Base-by-base conservation (phyloP, 2,797 vertebrate species). In the Melanotaenia maccullochi region DNA sequence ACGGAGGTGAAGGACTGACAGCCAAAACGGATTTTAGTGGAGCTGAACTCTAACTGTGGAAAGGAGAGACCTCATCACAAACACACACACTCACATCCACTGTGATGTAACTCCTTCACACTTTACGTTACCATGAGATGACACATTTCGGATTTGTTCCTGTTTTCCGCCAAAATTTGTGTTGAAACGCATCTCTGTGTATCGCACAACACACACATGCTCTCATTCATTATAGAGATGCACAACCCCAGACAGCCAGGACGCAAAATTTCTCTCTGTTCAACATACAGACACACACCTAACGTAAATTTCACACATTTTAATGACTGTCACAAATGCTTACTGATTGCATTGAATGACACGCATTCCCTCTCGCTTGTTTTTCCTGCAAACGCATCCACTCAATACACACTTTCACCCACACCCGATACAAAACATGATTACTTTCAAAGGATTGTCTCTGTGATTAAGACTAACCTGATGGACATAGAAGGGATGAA, bases 391-490 rank as follows among this genome's bases (percentile, higher is more conserved):
- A 33, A 67, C 76, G 62, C 71, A 40, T 20, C 28, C 67, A 36
- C 42, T 38, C 66, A 22, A 65, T 71, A 58, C 72, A 58, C 68
- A 38, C 60, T 60, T 52, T 4, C 70, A 73, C 72, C 12, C 70
- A 51, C 65, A 63, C 63, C 54, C 56, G 4, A 63, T 68, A 81
- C 63, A 72, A 63, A 68, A 3, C 71, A 75, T 78, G 79, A 87
- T 87, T 86, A 66, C 88, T 86, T 83, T 90, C 85, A 86, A 85
- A 75, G 79, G 89, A 93, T 89, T 88, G 82, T 87, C 79, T 87
- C 81, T 80, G 85, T 88, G 88, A 91, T 88, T 81, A 84, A 81
- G 77, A 79, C 89, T 85, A 77, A 85, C 86, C 80, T 57, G 38
- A 76, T 64, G 86, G 86, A 89, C 84, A 81, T 52, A 73, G 78